These are phyloP conservation scores for Ailurus styani DNA, from an alignment of 2,113 vertebrate genomes.

Conservation along the genomic window DNA sequence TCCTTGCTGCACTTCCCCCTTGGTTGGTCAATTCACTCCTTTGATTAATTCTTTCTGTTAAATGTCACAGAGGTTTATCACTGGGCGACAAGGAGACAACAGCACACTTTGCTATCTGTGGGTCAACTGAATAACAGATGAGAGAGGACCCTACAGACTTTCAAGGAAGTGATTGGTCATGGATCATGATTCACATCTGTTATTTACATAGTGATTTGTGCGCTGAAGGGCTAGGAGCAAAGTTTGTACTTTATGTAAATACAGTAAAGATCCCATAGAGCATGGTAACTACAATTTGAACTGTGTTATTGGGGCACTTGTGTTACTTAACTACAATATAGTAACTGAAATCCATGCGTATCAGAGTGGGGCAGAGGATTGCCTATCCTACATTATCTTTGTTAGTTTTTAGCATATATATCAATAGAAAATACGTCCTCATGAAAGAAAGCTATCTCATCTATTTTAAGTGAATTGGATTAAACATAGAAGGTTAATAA, in stretches of 20 bases:
- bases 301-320: neutral
- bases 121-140: neutral
- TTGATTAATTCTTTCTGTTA: neutral
- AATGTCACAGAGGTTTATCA: neutral
- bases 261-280: neutral
- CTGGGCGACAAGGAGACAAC: neutral
- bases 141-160: neutral
- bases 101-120: neutral
- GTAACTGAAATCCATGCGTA: neutral
- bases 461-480: neutral
- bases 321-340: neutral
- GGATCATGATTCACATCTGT: neutral
- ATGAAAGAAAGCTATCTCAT: neutral
- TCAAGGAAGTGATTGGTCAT: neutral
- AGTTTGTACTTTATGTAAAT: neutral
- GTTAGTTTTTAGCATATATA: neutral
- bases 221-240: neutral
- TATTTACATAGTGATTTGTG: neutral
- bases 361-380: neutral
- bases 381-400: neutral
- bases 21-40: neutral
- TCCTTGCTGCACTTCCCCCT: neutral
- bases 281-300: neutral
- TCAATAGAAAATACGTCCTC: neutral
- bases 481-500: conserved; percentile 33